These are phyloP conservation scores for Bombyx huttoni DNA, from an alignment of 2,888 invertebrate genomes.

Conservation along the genomic window DNA sequence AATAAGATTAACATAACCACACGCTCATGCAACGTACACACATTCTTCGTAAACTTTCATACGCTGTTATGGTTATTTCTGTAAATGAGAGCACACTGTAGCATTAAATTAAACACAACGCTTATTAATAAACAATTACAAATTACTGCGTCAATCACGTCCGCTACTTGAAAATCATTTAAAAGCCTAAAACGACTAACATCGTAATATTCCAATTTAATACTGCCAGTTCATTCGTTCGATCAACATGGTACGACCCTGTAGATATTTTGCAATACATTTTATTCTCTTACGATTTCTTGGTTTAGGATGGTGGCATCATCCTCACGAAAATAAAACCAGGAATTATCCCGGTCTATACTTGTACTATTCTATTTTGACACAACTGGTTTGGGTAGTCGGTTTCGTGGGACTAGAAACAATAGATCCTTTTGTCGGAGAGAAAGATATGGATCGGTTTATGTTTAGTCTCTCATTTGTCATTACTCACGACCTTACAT, in stretches of 20 bases:
- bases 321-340: conserved; percentile 46
- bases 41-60: too few species aligned
- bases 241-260: conserved; percentile 12
- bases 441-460: conserved; percentile 56
- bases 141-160: conserved; percentile 1
- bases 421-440: conserved; percentile 57
- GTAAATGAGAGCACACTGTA: neutral
- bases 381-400: conserved; percentile 51
- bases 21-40: too few species aligned
- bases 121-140: neutral
- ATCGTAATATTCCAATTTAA: neutral
- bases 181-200: neutral
- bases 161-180: neutral
- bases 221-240: neutral
- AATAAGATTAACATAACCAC: too few species aligned
- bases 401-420: conserved; percentile 62
- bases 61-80: neutral
- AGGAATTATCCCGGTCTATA: conserved; percentile 51
- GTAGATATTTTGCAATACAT: conserved; percentile 44
- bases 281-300: conserved; percentile 44
- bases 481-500: conserved; percentile 56
- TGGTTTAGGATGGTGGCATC: conserved; percentile 64
- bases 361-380: conserved; percentile 46
- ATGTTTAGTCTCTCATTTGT: conserved; percentile 66
- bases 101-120: neutral